Evolutionary conservation across 2,888 invertebrate species (phyloP).

Genomic region (Stenodera caucasica): DNA sequence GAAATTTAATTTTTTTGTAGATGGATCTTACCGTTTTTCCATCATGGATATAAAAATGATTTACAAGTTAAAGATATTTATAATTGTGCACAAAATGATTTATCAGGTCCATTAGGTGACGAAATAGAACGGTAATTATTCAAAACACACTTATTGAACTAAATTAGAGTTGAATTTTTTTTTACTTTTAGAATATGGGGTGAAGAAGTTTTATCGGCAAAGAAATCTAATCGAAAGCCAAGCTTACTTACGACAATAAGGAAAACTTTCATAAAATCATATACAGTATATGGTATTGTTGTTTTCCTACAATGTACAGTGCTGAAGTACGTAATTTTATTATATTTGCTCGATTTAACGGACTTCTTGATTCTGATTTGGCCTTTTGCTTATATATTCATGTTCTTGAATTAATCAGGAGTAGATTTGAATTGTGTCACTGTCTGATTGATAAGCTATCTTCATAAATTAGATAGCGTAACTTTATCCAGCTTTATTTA

Average conservation of each 20-base stretch:
- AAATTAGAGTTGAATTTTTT: background rate
- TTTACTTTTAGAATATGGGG: conserved; percentile 63
- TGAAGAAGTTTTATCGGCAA: conserved; percentile 59
- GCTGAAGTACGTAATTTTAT: conserved; percentile 59
- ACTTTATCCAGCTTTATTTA: no score
- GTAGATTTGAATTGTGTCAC: no score
- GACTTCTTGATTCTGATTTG: no score
- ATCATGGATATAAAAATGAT: conserved; percentile 65
- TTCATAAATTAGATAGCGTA: no score
- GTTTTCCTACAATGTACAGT: conserved; percentile 62
- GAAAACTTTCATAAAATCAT: conserved; percentile 64
- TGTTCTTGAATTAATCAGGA: no score
- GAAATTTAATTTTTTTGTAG: conserved; percentile 52
- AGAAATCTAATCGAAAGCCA: conserved; percentile 59
- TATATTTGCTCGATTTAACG: background rate
- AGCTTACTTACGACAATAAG: conserved; percentile 63
- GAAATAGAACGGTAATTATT: conserved; percentile 61
- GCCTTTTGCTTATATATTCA: no score
- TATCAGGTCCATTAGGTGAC: conserved; percentile 68
- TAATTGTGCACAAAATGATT: conserved; percentile 63
- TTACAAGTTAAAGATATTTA: conserved; percentile 69
- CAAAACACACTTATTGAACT: conserved; percentile 10
- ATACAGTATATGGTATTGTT: conserved; percentile 63
- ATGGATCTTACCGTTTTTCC: conserved; percentile 69
- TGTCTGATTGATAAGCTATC: no score